Percentiles rank a stretch among this genome's conserved stretches.
These are phyloP conservation scores for Gallinago solitaria DNA, from an alignment of 2,797 vertebrate genomes.

Conservation along the genomic window DNA sequence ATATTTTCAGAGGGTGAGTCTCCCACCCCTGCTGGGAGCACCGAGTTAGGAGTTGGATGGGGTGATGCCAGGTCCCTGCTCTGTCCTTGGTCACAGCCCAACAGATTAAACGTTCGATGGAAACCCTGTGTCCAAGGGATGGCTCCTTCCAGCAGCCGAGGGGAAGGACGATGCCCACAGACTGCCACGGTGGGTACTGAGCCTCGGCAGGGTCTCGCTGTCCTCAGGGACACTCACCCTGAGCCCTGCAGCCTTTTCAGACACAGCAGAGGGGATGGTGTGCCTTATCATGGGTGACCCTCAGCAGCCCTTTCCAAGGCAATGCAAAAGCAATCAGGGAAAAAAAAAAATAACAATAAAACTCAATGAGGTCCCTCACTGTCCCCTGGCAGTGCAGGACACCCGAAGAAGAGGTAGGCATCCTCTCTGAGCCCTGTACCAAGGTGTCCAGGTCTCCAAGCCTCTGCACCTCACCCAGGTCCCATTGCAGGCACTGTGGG, in stretches of 20 bases:
- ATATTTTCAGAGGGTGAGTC: not conserved
- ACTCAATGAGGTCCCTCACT: rapidly evolving
- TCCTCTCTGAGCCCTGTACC: not conserved
- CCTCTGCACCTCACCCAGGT: rapidly evolving
- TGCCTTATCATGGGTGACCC: not conserved
- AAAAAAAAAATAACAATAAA: not conserved
- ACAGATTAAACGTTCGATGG: not conserved
- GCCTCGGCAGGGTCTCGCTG: not conserved
- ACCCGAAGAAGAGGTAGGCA: rapidly evolving
- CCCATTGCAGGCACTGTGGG: not conserved
- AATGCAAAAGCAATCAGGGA: not conserved
- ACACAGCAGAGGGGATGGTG: not conserved
- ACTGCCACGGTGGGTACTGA: rapidly evolving
- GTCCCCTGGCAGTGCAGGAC: not conserved
- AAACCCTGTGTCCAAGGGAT: rapidly evolving
- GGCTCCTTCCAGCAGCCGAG: not conserved
- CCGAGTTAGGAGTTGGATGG: rapidly evolving
- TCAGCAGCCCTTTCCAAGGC: not conserved
- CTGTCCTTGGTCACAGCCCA: not conserved
- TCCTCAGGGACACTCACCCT: not conserved
- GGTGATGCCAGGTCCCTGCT: not conserved
- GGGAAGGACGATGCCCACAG: not conserved
- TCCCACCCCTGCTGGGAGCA: not conserved
- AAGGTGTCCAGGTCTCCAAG: rapidly evolving
- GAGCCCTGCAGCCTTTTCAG: not conserved